Evolutionary conservation across 2,113 vertebrate species (phyloP).

Genomic region (Triplophysa dalaica): DNA sequence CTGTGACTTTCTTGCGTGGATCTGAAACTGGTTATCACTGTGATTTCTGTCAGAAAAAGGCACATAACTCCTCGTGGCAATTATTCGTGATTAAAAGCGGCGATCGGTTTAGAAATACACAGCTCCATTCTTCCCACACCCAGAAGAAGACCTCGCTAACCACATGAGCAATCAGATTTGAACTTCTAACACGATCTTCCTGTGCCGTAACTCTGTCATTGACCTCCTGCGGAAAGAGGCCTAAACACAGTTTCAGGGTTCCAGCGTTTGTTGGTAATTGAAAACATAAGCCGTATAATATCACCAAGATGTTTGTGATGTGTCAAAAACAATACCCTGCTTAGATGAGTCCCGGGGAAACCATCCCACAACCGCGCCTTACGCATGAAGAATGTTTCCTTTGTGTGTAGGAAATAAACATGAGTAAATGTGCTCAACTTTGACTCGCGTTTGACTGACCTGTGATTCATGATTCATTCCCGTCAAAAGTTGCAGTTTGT

Average conservation of each 20-base stretch:
- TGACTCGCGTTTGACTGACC: constrained; percentile 32
- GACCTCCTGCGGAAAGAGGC: constrained; percentile 54
- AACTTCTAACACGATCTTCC: constrained; percentile 7
- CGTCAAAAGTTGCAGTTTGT: constrained; percentile 5
- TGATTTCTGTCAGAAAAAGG: neutral
- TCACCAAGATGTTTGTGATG: constrained; percentile 59
- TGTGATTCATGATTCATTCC: constrained; percentile 54
- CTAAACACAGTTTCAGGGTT: constrained; percentile 35
- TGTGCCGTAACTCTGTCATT: constrained; percentile 41
- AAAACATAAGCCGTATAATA: constrained; percentile 61
- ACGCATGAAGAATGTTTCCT: constrained; percentile 31
- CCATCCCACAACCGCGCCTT: constrained; percentile 14
- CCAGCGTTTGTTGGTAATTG: constrained; percentile 47
- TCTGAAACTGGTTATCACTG: neutral
- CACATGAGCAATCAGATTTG: constrained; percentile 20
- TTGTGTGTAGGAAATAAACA: constrained; percentile 36
- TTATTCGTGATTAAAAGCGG: neutral
- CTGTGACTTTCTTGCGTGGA: neutral
- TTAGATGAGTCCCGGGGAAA: constrained; percentile 2
- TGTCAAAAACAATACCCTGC: constrained; percentile 42
- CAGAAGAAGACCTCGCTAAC: constrained; percentile 20
- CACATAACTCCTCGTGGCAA: neutral
- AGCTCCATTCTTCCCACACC: constrained; percentile 25
- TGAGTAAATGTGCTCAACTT: constrained; percentile 36
- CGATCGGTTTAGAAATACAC: neutral